phyloP scores from a whole-genome alignment of 2,113 vertebrate genomes.

The Microtus richardsoni region DNA sequence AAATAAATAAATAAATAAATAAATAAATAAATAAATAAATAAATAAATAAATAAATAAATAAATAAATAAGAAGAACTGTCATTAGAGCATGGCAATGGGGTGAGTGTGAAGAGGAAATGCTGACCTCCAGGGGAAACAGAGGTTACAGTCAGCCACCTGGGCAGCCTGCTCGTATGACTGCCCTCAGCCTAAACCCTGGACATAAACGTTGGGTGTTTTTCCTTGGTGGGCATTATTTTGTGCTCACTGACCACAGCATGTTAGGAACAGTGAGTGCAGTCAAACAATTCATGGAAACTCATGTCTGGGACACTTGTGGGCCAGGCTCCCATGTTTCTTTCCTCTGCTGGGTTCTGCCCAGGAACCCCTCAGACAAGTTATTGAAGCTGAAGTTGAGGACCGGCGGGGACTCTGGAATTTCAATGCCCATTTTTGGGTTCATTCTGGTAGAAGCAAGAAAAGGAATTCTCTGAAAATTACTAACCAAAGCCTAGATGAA shows the following conservation, averaged over 20 bases:
- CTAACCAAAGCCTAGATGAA: background rate
- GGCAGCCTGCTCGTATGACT: background rate
- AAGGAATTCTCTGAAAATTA: background rate
- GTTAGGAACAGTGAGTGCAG: background rate
- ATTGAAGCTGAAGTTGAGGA: background rate
- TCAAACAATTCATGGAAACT: background rate
- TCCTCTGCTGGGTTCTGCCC: background rate
- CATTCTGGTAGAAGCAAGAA: background rate
- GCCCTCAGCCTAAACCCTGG: background rate
- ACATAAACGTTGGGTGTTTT: background rate
- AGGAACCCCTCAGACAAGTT: background rate
- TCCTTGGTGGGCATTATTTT: background rate
- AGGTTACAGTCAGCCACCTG: background rate
- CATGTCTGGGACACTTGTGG: background rate
- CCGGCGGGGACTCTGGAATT: background rate
- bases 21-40: no score
- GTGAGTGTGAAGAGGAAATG: background rate
- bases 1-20: no score
- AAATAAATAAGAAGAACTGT: background rate
- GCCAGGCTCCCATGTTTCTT: background rate
- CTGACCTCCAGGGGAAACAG: background rate
- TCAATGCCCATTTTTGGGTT: background rate
- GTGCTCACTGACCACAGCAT: background rate
- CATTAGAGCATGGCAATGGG: background rate
- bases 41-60: no score